Evolutionary conservation across 1,140 invertebrate genomes (phyloP).

Genomic region (Drosophila busckii): DNA sequence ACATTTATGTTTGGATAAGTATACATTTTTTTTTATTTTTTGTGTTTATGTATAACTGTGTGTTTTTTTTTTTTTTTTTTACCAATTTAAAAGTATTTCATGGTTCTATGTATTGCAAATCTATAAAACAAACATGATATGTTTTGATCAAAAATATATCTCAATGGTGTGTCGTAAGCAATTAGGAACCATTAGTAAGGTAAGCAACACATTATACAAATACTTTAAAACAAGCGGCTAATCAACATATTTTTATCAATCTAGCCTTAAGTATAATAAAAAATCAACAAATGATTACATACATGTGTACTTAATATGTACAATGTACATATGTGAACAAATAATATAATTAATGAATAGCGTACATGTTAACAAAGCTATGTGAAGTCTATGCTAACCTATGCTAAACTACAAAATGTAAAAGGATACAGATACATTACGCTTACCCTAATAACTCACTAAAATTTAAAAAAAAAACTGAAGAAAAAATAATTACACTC

Average conservation of each 20-base stretch:
- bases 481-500: conserved; percentile 25
- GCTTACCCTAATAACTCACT: neutral
- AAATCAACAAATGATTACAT: no score
- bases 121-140: conserved; percentile 45
- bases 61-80: conserved; percentile 25
- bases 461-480: neutral
- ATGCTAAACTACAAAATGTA: no score
- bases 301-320: no score
- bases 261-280: conserved; percentile 29
- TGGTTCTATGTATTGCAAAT: conserved; percentile 69
- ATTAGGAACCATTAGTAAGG: conserved; percentile 79
- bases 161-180: conserved; percentile 79
- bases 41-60: conserved; percentile 26
- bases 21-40: conserved; percentile 17
- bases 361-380: no score
- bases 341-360: no score
- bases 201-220: conserved; percentile 79
- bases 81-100: conserved; percentile 59
- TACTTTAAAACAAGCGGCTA: conserved; percentile 26
- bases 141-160: conserved; percentile 68
- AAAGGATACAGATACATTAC: no score
- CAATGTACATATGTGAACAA: no score
- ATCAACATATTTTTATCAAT: conserved; percentile 17
- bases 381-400: no score
- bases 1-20: conserved; percentile 57